phyloP scores from a whole-genome alignment of 2,113 vertebrate species.

The Scalopus aquaticus region DNA sequence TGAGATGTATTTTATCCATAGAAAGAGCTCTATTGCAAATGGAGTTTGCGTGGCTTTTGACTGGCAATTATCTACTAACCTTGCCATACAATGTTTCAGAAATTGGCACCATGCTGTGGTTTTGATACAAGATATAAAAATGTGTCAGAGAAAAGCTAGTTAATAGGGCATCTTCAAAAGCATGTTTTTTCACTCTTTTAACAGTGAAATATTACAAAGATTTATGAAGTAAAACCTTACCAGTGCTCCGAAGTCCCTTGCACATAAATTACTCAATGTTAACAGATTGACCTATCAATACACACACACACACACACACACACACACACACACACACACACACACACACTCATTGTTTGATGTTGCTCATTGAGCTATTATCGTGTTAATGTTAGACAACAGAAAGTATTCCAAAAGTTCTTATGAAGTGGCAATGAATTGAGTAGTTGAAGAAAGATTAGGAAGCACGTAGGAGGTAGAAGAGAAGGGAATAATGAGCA shows the following conservation, averaged over 20 bases:
- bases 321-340: background rate
- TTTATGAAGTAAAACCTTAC: background rate
- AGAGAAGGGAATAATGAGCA: background rate
- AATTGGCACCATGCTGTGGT: background rate
- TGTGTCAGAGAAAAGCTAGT: background rate
- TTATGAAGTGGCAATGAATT: background rate
- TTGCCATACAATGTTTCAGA: background rate
- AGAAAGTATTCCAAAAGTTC: background rate
- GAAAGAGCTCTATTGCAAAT: background rate
- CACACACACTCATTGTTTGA: background rate
- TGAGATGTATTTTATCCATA: background rate
- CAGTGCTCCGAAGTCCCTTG: background rate
- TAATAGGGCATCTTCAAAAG: background rate
- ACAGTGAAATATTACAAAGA: background rate
- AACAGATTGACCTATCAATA: fast-evolving
- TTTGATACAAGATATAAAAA: background rate
- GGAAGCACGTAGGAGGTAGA: background rate
- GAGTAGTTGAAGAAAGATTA: background rate
- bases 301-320: background rate
- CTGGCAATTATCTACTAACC: background rate
- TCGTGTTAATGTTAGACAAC: background rate
- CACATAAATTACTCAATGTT: background rate
- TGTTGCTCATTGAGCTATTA: background rate
- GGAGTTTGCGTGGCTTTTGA: background rate
- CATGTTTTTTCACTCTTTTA: background rate